phyloP scores from a whole-genome alignment of 1,140 invertebrate genomes.

The Drosophila sproati region DNA sequence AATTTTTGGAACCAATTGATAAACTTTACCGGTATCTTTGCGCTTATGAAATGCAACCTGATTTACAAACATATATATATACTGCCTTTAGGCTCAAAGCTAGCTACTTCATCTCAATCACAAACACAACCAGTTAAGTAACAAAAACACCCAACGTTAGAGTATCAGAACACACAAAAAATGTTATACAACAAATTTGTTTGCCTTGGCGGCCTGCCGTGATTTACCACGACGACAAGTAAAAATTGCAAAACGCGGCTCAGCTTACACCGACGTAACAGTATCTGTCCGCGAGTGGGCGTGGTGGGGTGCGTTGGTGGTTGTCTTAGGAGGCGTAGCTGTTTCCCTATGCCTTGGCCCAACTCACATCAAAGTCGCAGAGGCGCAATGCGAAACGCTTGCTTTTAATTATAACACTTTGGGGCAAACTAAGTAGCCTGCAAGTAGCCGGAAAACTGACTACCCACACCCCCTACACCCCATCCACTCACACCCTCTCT shows the following conservation, averaged over 20 bases:
- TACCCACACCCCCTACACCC: neutral
- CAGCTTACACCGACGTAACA: slow-evolving; percentile 34
- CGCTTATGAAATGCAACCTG: too few relatives aligned
- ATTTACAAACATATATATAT: too few relatives aligned
- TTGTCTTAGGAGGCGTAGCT: slow-evolving; percentile 8
- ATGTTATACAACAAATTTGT: slow-evolving; percentile 39
- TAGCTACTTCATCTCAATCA: too few relatives aligned
- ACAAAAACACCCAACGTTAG: neutral
- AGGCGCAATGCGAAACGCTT: slow-evolving; percentile 10
- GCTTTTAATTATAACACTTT: slow-evolving; percentile 78
- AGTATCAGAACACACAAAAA: slow-evolving; percentile 8
- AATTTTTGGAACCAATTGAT: too few relatives aligned
- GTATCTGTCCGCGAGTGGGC: neutral
- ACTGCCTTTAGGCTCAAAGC: too few relatives aligned
- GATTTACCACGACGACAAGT: slow-evolving; percentile 51
- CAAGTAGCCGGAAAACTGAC: slow-evolving; percentile 40
- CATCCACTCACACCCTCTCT: neutral
- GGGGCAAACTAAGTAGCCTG: slow-evolving; percentile 50
- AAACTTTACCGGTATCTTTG: too few relatives aligned
- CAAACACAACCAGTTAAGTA: too few relatives aligned
- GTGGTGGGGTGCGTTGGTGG: neutral
- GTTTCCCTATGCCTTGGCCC: slow-evolving; percentile 1
- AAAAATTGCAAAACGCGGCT: slow-evolving; percentile 40
- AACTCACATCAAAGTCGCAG: slow-evolving; percentile 18
- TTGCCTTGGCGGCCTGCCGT: slow-evolving; percentile 32